A percentile compares a stretch with the other conserved stretches of the same genome.
Conservation (phyloP, 2,797 vertebrate genomes). For the Pagetopsis macropterus region DNA sequence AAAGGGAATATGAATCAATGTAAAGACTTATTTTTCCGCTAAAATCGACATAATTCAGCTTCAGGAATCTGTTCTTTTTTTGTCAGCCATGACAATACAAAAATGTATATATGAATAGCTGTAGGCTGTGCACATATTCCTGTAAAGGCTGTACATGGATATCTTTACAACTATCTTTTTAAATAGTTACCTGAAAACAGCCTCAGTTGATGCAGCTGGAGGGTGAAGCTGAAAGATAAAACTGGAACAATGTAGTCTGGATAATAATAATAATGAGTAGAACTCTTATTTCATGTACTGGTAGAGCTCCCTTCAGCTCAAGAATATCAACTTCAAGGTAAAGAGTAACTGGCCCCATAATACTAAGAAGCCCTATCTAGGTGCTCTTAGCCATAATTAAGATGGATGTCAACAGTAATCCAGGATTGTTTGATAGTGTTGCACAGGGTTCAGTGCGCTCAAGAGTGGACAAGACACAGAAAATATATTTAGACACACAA, state of each 20-base stretch:
- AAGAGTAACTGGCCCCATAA: conserved; percentile 20
- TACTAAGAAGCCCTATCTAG: not conserved
- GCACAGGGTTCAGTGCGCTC: not conserved
- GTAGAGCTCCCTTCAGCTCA: conserved; percentile 20
- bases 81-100: not conserved
- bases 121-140: not conserved
- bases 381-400: conserved; percentile 32
- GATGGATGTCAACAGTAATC: conserved; percentile 22
- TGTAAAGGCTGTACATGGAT: not conserved
- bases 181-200: not conserved
- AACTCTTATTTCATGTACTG: conserved; percentile 2
- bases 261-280: not conserved
- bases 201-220: not conserved
- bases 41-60: not conserved
- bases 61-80: not conserved
- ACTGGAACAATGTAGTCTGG: not conserved
- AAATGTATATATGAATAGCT: not conserved
- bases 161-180: not conserved
- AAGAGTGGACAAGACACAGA: conserved; percentile 10
- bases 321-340: conserved; percentile 3
- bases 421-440: conserved; percentile 17
- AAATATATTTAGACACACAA: conserved; percentile 12
- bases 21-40: not conserved
- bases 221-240: conserved; percentile 4
- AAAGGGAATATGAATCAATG: not conserved